Percentiles rank a stretch among this genome's conserved stretches.
These are phyloP conservation scores for Gnathonemus longibarbis DNA, from an alignment of 2,113 vertebrate genomes.

Conservation along the genomic window DNA sequence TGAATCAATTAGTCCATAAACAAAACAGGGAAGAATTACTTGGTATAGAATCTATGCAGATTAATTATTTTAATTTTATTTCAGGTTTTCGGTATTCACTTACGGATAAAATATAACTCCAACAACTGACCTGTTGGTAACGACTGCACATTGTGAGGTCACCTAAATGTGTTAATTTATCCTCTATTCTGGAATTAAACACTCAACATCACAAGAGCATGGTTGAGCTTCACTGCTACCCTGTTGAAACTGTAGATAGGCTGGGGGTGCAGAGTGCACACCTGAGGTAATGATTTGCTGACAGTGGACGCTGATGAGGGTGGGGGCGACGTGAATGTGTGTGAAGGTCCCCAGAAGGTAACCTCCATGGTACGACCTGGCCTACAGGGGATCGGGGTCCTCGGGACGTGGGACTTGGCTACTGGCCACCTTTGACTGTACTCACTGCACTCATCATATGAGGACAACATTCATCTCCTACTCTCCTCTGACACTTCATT, in stretches of 20 bases:
- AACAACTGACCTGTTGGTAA: neutral
- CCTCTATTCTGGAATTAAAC: neutral
- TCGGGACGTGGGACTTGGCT: neutral
- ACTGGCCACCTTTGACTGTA: constrained; percentile 77
- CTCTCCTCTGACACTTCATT: constrained; percentile 72
- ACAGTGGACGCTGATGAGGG: neutral
- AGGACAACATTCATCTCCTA: constrained; percentile 82
- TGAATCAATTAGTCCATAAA: constrained; percentile 47
- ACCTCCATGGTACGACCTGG: neutral
- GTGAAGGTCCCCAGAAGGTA: neutral
- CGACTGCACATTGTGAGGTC: neutral
- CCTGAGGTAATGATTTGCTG: neutral
- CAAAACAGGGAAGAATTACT: constrained; percentile 39
- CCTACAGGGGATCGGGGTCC: neutral
- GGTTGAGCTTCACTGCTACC: neutral
- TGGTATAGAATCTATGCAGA: neutral
- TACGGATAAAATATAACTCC: neutral
- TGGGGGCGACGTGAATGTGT: neutral
- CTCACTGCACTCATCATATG: constrained; percentile 67
- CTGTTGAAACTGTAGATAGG: neutral
- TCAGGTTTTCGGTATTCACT: neutral
- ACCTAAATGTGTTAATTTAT: neutral
- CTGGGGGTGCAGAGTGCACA: neutral
- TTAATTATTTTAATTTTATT: neutral
- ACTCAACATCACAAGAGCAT: neutral